Evolutionary conservation across 1,140 invertebrate species (phyloP).

Genomic region (Brachionus sp.): DNA sequence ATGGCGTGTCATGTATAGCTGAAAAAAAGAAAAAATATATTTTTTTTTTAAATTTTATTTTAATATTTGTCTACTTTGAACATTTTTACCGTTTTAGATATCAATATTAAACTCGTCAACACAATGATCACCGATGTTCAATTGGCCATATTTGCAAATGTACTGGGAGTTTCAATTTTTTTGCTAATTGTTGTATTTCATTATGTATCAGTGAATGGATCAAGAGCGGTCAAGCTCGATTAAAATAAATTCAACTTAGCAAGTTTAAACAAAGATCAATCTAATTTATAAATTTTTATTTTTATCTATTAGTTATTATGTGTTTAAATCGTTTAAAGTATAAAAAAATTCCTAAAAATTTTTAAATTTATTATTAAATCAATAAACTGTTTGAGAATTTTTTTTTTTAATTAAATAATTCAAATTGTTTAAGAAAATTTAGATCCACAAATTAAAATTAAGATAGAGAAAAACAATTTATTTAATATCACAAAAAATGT

Average conservation of each 20-base stretch:
- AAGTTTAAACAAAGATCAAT: background rate
- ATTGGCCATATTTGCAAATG: slow-evolving; percentile 89
- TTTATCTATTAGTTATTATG: background rate
- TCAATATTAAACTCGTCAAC: background rate
- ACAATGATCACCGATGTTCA: slow-evolving; percentile 95
- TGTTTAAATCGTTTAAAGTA: background rate
- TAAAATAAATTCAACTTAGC: background rate
- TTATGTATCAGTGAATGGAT: slow-evolving; percentile 81
- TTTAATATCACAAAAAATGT: background rate
- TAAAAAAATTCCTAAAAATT: background rate
- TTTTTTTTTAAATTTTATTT: background rate
- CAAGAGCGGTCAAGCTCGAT: slow-evolving; percentile 43
- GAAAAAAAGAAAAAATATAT: background rate
- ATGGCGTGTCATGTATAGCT: background rate
- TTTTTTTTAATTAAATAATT: too few species aligned
- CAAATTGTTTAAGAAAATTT: too few species aligned
- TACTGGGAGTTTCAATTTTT: slow-evolving; percentile 86
- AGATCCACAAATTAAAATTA: too few species aligned
- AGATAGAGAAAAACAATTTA: too few species aligned
- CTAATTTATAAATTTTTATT: background rate
- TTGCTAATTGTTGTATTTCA: slow-evolving; percentile 91
- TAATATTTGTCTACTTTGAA: background rate
- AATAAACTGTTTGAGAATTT: background rate
- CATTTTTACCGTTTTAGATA: background rate
- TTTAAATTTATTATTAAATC: background rate